These are phyloP conservation scores for Graptemys geographica DNA, from an alignment of 2,797 vertebrate species.

Conservation along the genomic window DNA sequence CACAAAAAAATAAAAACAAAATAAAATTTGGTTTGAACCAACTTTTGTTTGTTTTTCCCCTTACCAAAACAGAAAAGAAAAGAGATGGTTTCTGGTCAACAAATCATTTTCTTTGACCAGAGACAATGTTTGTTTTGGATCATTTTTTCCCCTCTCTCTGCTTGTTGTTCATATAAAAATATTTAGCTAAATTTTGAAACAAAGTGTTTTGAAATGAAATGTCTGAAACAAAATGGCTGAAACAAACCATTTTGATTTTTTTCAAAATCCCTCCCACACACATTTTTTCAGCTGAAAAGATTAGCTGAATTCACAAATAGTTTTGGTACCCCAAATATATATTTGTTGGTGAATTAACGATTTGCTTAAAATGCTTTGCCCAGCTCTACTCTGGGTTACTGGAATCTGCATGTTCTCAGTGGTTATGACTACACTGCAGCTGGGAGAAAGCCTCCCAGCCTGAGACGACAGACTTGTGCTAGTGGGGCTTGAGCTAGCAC, in stretches of 20 bases:
- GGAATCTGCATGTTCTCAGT: not conserved
- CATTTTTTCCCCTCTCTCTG: not conserved
- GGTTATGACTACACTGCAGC: not conserved
- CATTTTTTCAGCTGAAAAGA: not conserved
- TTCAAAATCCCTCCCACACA: not conserved
- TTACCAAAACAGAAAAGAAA: not conserved
- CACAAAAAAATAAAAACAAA: too few species aligned
- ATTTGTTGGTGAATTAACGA: not conserved
- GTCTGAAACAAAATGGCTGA: not conserved
- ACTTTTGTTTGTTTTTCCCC: not conserved
- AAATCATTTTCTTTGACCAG: not conserved
- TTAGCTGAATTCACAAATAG: not conserved
- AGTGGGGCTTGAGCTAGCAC: not conserved
- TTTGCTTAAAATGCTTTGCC: not conserved
- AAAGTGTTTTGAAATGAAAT: not conserved
- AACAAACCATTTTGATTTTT: not conserved
- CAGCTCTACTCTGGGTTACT: not conserved
- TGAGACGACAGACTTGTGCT: not conserved
- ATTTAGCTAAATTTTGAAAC: not conserved
- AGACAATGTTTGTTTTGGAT: not conserved
- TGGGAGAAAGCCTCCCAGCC: not conserved
- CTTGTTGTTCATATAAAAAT: not conserved
- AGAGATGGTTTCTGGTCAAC: not conserved
- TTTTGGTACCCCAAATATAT: too few species aligned
- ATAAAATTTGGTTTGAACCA: not conserved